These are phyloP conservation scores for Listronotus bonariensis DNA, from an alignment of 1,140 invertebrate species.

Conservation along the genomic window DNA sequence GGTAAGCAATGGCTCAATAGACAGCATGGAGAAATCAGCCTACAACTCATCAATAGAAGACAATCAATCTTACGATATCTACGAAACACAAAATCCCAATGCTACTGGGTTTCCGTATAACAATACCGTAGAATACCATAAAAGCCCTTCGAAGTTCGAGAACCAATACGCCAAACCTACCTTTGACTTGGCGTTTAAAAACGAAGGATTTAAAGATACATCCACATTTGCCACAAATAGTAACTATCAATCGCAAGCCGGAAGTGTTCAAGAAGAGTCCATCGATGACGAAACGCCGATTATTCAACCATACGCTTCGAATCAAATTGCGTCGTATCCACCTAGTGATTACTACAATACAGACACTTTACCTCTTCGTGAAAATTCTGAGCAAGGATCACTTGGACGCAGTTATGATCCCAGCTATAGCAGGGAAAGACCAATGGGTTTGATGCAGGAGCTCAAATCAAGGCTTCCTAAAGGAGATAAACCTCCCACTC, in stretches of 20 bases:
- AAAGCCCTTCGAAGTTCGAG: slow-evolving; percentile 48
- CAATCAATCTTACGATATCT: slow-evolving; percentile 79
- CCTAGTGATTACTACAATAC: slow-evolving; percentile 68
- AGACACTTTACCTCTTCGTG: slow-evolving; percentile 72
- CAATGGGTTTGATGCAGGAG: slow-evolving; percentile 62
- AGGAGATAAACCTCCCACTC: slow-evolving; percentile 42
- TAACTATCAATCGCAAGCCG: slow-evolving; percentile 62
- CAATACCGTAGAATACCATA: slow-evolving; percentile 53
- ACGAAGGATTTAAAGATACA: slow-evolving; percentile 83
- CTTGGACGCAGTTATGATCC: slow-evolving; percentile 54
- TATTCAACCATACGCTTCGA: slow-evolving; percentile 56
- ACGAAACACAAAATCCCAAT: slow-evolving; percentile 76
- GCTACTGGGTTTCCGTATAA: slow-evolving; percentile 53
- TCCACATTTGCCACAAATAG: slow-evolving; percentile 77
- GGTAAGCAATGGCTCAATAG: slow-evolving; percentile 78
- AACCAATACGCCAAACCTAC: slow-evolving; percentile 59
- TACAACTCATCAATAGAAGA: slow-evolving; percentile 81
- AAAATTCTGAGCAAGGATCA: slow-evolving; percentile 63
- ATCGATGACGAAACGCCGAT: slow-evolving; percentile 66
- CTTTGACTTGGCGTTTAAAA: slow-evolving; percentile 79
- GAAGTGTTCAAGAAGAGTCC: slow-evolving; percentile 57
- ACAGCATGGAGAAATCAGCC: slow-evolving; percentile 88
- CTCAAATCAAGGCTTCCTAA: slow-evolving; percentile 61
- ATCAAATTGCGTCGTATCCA: slow-evolving; percentile 56
- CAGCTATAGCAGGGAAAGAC: slow-evolving; percentile 37